These are phyloP conservation scores for Pocillopora grandis DNA, from an alignment of 92 coral and sea anemone genomes.

Conservation along the genomic window DNA sequence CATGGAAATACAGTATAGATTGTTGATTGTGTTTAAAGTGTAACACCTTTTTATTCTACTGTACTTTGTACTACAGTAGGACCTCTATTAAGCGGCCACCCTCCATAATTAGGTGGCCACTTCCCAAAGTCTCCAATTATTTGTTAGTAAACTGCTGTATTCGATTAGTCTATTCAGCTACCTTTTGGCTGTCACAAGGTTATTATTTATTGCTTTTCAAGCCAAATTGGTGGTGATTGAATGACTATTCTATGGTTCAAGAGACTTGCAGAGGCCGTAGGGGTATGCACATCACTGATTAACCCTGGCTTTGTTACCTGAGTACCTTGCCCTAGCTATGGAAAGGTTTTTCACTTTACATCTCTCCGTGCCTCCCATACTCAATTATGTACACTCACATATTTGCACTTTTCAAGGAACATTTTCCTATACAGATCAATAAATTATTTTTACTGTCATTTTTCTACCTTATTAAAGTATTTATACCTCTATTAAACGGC, in stretches of 20 bases:
- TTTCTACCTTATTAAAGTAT: not conserved
- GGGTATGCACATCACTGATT: not conserved
- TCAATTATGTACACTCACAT: not conserved
- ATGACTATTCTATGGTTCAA: not conserved
- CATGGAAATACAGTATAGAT: not conserved
- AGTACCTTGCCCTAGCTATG: slow-evolving; percentile 2
- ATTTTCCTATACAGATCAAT: not conserved
- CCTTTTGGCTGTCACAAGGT: not conserved
- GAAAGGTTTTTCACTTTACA: not conserved
- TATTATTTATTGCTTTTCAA: not conserved
- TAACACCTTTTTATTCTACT: not conserved
- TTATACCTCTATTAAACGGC: no score
- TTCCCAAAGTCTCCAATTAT: not conserved
- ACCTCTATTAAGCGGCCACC: not conserved
- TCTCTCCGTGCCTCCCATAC: not conserved
- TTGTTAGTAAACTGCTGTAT: not conserved
- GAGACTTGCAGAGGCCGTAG: not conserved
- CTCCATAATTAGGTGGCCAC: not conserved
- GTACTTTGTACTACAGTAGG: not conserved
- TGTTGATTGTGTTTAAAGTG: not conserved
- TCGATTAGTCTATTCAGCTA: not conserved
- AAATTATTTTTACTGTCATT: not conserved
- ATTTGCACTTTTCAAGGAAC: no score
- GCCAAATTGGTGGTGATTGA: not conserved
- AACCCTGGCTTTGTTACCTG: not conserved